Evolutionary conservation across 1,140 invertebrate genomes (phyloP).

Genomic region (Onthophagus taurus): DNA sequence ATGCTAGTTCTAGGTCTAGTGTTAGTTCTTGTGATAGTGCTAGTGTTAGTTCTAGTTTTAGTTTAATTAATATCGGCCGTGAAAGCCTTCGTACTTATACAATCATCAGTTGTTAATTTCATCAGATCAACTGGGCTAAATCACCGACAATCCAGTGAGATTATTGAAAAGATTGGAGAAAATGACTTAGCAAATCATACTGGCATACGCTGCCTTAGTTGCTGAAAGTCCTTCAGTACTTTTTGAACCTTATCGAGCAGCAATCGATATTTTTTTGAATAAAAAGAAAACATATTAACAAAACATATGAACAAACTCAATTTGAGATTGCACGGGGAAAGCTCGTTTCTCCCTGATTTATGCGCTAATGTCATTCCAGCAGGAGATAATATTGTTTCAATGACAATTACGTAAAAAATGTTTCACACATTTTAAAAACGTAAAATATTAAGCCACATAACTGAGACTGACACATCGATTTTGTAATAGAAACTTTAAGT

Average conservation of each 20-base stretch:
- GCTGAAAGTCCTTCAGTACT: slow-evolving; percentile 15
- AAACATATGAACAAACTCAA: slow-evolving; percentile 22
- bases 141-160: slow-evolving; percentile 16
- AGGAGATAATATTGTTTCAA: too few species aligned
- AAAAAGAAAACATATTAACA: slow-evolving; percentile 17
- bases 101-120: slow-evolving; percentile 21
- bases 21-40: too few species aligned
- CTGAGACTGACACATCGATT: slow-evolving; percentile 20
- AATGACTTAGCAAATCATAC: slow-evolving; percentile 20
- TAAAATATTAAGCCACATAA: slow-evolving; percentile 19
- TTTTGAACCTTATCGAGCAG: slow-evolving; percentile 17
- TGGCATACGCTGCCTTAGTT: slow-evolving; percentile 19
- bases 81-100: too few species aligned
- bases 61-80: too few species aligned
- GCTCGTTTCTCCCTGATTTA: slow-evolving; percentile 14
- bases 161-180: slow-evolving; percentile 22
- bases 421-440: slow-evolving; percentile 7
- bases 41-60: too few species aligned
- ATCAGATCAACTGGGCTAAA: slow-evolving; percentile 19
- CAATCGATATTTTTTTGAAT: slow-evolving; percentile 1
- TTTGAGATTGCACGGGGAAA: slow-evolving; percentile 24
- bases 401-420: too few species aligned
- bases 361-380: neutral
- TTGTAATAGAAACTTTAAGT: slow-evolving; percentile 24
- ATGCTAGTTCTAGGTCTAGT: too few species aligned